Evolutionary conservation across 2,113 vertebrate species (phyloP).

Genomic region (Cheilinus undulatus): DNA sequence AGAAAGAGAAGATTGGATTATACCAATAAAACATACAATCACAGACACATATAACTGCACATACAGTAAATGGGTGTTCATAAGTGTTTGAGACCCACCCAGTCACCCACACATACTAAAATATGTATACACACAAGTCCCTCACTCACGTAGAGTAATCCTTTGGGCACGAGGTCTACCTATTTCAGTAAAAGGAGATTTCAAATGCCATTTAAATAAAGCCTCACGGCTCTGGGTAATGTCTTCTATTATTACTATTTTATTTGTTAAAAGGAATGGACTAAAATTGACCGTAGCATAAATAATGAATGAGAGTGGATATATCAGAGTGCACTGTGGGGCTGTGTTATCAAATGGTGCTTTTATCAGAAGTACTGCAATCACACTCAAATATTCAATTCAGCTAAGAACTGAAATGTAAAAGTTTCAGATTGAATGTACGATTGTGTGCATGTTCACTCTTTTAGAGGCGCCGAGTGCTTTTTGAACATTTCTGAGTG

Average conservation of each 20-base stretch:
- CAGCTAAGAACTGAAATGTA: slow-evolving; percentile 82
- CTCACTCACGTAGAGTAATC: slow-evolving; percentile 49
- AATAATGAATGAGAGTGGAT: slow-evolving; percentile 79
- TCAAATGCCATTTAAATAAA: slow-evolving; percentile 67
- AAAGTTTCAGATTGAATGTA: slow-evolving; percentile 82
- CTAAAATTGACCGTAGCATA: slow-evolving; percentile 81
- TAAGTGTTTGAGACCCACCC: slow-evolving; percentile 1
- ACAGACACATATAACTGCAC: not conserved
- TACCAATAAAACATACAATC: slow-evolving; percentile 7
- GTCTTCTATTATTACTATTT: slow-evolving; percentile 84
- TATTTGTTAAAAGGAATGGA: slow-evolving; percentile 83
- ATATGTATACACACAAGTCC: slow-evolving; percentile 41
- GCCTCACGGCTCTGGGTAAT: slow-evolving; percentile 65
- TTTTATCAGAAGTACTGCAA: slow-evolving; percentile 82
- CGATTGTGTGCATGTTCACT: slow-evolving; percentile 69
- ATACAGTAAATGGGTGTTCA: slow-evolving; percentile 18
- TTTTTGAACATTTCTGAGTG: slow-evolving; percentile 62
- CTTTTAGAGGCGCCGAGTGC: slow-evolving; percentile 60
- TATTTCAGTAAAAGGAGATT: slow-evolving; percentile 50
- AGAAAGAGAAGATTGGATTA: not conserved
- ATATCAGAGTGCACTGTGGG: slow-evolving; percentile 73
- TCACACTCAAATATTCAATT: slow-evolving; percentile 81
- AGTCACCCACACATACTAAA: slow-evolving; percentile 45
- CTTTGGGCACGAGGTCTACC: slow-evolving; percentile 40
- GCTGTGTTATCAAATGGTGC: slow-evolving; percentile 82